Conservation (phyloP, 2,113 vertebrate species). For the Xiphorhynchus elegans region DNA sequence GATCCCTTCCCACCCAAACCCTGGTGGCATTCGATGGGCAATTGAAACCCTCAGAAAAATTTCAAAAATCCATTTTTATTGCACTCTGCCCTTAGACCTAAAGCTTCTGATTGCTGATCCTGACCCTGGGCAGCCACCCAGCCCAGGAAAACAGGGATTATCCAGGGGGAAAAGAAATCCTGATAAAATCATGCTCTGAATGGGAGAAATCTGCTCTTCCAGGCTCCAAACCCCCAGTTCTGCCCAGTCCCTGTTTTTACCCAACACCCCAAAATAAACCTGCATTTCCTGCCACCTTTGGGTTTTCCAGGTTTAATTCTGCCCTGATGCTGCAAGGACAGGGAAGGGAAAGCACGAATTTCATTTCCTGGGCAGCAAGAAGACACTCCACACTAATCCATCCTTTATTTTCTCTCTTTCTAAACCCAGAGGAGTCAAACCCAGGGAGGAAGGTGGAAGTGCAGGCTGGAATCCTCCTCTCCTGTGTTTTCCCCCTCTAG, state of each 20-base stretch:
- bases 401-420: neutral
- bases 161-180: neutral
- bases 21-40: neutral
- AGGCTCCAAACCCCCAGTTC: too few relatives aligned
- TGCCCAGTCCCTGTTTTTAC: too few relatives aligned
- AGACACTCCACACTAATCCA: neutral
- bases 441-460: neutral
- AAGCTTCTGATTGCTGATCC: neutral
- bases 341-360: neutral
- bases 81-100: neutral
- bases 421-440: neutral
- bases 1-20: neutral
- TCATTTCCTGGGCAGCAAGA: neutral
- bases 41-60: neutral
- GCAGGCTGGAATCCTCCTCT: neutral
- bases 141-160: too few relatives aligned
- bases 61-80: neutral
- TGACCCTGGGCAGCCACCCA: neutral
- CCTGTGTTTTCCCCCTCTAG: neutral
- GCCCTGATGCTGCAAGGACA: neutral
- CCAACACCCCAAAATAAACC: too few relatives aligned
- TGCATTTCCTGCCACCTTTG: neutral
- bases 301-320: accelerated
- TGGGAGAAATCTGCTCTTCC: too few relatives aligned
- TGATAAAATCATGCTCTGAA: neutral